Evolutionary conservation across 2,113 vertebrate genomes (phyloP), one percentile per base, ranked within the genome.

Genomic region (Hyla sarda): DNA sequence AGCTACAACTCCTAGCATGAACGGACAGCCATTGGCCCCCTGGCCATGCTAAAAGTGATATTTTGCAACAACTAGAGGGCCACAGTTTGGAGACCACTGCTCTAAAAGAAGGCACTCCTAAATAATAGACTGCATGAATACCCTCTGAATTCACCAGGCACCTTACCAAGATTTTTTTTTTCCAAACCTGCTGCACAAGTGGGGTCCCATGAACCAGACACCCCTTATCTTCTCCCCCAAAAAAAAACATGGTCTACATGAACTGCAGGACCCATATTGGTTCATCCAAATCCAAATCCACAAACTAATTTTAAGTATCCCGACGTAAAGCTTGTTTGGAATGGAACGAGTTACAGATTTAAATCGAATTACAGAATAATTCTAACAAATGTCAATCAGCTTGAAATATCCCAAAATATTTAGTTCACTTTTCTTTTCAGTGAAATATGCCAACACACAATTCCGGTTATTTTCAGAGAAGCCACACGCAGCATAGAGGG

Each of bases 391-490:
- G 32, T 56, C 50, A 79, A 79, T 79, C 52, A 79, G 14, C 19
- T 4, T 7, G 21, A 56, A 77, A 37, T 25, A 62, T 62, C 54
- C 28, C 3, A 3, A 80, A 80, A 62, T 41, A 65, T 62, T 45
- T 28, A 23, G 52, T 60, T 58, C 0, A 19, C 3, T 34, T 5
- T 10, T 21, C 17, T 86, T 73, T 41, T 19, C n/a, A 58, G 14
- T 32, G 25, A 71, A 45, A 80, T 72, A 45, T 72, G 19, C 69
- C 50, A 37, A 10, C 32, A 12, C 52, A 48, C 47, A 13, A 73
- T 74, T 82, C 28, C 25, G 23, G 32, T 28, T 62, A 60, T 60
- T 88, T 84, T 90, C 91, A 92, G 92, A 87, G 87, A 92, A 92
- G 89, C 85, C 76, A 88, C 86, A 90, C 91, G 90, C 89, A 87